These are phyloP conservation scores for Volucella zonaria DNA, from an alignment of 2,888 invertebrate genomes.

Conservation along the genomic window DNA sequence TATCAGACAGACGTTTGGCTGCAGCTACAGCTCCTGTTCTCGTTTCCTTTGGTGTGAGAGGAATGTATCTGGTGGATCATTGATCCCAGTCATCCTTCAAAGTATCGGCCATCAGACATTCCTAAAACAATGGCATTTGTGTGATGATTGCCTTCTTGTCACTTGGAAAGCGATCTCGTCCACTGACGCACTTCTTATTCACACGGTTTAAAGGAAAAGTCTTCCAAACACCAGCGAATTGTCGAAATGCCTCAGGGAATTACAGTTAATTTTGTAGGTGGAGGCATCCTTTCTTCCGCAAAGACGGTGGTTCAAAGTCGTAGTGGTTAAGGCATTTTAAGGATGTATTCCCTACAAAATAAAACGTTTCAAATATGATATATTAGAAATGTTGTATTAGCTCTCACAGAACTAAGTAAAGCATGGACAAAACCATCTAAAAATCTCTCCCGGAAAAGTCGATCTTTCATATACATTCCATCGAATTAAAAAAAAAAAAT, in stretches of 20 bases:
- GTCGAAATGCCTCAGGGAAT: conserved; percentile 93
- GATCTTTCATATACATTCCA: no score
- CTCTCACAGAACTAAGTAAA: no score
- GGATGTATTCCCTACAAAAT: conserved; percentile 87
- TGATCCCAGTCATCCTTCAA: conserved; percentile 93
- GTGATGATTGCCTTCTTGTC: conserved; percentile 90
- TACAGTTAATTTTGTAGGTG: conserved; percentile 93
- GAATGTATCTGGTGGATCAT: conserved; percentile 82
- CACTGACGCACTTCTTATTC: conserved; percentile 93
- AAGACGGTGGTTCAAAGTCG: conserved; percentile 94
- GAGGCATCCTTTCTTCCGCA: conserved; percentile 89
- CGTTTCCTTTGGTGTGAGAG: conserved; percentile 72
- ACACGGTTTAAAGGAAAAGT: conserved; percentile 91
- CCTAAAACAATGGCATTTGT: conserved; percentile 94
- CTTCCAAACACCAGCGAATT: conserved; percentile 94
- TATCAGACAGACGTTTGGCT: conserved; percentile 74
- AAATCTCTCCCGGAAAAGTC: no score
- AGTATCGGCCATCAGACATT: conserved; percentile 92
- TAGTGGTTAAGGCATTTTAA: conserved; percentile 94
- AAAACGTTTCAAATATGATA: no score
- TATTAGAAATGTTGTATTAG: no score
- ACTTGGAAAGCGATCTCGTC: conserved; percentile 92
- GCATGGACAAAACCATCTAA: no score
- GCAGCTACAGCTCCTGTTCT: conserved; percentile 60
- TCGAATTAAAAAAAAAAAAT: no score